Base-by-base conservation (phyloP, 2,113 vertebrate species). In the Castor canadensis region DNA sequence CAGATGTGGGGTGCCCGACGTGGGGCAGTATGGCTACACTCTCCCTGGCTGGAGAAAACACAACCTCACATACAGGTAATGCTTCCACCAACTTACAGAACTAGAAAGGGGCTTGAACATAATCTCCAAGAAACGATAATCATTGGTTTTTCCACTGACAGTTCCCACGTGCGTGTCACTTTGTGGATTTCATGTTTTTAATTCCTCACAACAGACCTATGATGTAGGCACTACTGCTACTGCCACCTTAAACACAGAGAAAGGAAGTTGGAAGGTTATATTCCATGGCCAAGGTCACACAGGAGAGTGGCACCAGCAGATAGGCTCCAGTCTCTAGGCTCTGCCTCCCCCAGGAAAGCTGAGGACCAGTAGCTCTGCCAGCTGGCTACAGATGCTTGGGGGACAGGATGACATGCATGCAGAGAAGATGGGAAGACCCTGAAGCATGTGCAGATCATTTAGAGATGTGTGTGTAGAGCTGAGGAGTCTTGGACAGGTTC, bases 11-110 rank as follows among this genome's bases (percentile, higher is more conserved):
- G 96, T 98, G 76, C 97, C 98, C 0, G 98, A 99, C 19, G 98
- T 98, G 26, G 98, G 98, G 93, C 96, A 98, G 30, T 99, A 98
- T 2, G 98, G 98, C 22, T 92, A 98, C 83, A 98, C 98, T 20
- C 97, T 98, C 16, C 98, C 98, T 0, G 98, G 98, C 52, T 99
- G 99, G 99, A 97, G 93, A 38, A 98, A 98, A 96, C 89, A 0
- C 35, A 98, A 96, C 5, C 96, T 99, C 56, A 98, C 98, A 10
- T 99, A 99, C 97, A 99, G 98, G 99, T 99, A 98, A 84, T 45
- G 38, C 79, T 95, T 85, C 22, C 30, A 7, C 32, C 66, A 71
- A 56, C 62, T 22, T 15, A 72, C 1, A 49, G n/a, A n/a, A n/a
- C n/a, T n/a, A n/a, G n/a, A n/a, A 60, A 28, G 58, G 58, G 28